Conservation (phyloP, 2,797 vertebrate species). For the Acropternis orthonyx region DNA sequence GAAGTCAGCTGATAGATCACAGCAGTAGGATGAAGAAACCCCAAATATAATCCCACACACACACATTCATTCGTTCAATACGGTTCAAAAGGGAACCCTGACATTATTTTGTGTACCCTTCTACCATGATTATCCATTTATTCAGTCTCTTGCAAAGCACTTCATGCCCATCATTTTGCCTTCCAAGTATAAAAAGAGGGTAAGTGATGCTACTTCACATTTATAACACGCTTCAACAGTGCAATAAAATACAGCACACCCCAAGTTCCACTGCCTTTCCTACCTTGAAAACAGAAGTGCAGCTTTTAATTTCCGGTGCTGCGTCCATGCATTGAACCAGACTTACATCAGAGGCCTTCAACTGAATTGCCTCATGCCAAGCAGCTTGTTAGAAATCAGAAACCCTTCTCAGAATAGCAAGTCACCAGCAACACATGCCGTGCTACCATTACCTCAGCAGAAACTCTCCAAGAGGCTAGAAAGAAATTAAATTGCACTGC, state of each 20-base stretch:
- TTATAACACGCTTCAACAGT: neutral
- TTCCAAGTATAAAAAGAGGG: neutral
- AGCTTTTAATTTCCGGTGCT: neutral
- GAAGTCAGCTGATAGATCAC: neutral
- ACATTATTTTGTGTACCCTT: neutral
- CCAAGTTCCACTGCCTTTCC: neutral
- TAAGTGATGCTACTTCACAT: neutral
- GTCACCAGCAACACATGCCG: rapidly evolving
- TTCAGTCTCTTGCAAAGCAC: neutral
- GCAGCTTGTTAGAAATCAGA: neutral
- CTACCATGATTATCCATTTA: neutral
- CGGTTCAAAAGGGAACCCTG: neutral
- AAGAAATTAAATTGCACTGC: neutral
- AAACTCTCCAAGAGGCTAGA: neutral
- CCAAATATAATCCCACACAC: neutral
- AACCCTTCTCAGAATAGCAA: neutral
- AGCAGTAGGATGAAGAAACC: neutral
- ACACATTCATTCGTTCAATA: neutral
- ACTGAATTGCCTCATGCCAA: neutral
- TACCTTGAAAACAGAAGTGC: neutral
- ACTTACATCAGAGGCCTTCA: neutral
- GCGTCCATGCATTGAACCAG: rapidly evolving
- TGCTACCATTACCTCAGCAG: neutral
- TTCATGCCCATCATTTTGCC: neutral
- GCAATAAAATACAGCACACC: neutral